These are phyloP conservation scores for Athetis lepigone DNA, from an alignment of 2,888 invertebrate species.

Conservation along the genomic window DNA sequence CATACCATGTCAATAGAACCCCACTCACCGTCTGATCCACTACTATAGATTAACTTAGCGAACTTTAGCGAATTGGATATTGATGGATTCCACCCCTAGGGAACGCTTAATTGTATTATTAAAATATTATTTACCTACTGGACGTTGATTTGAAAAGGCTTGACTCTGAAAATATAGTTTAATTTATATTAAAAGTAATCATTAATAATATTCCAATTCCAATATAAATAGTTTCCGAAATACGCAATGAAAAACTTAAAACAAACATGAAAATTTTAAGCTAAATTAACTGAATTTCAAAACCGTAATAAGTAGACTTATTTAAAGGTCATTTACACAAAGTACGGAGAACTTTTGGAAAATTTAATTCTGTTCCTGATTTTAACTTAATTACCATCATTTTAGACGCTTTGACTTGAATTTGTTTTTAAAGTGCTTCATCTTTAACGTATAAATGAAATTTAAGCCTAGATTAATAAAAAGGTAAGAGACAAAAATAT, in stretches of 20 bases:
- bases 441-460: constrained; percentile 8
- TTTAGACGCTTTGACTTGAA: constrained; percentile 34
- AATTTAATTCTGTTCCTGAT: constrained; percentile 46
- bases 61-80: constrained; percentile 38
- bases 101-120: constrained; percentile 32
- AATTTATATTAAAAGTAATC: too few species aligned
- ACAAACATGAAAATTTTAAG: constrained; percentile 24
- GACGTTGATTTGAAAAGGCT: constrained; percentile 8
- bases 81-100: constrained; percentile 31
- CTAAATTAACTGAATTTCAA: constrained; percentile 31
- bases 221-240: not conserved
- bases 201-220: not conserved
- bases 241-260: not conserved
- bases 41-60: constrained; percentile 38
- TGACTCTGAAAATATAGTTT: not conserved
- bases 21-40: constrained; percentile 41
- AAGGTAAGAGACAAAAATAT: not conserved
- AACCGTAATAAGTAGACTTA: constrained; percentile 40
- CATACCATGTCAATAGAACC: constrained; percentile 34
- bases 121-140: constrained; percentile 6
- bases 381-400: constrained; percentile 33
- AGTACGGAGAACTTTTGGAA: constrained; percentile 26
- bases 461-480: not conserved
- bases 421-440: constrained; percentile 21
- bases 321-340: constrained; percentile 37